Base-by-base conservation (phyloP, 2,888 invertebrate species). In the Leptinotarsa rubiginosa region DNA sequence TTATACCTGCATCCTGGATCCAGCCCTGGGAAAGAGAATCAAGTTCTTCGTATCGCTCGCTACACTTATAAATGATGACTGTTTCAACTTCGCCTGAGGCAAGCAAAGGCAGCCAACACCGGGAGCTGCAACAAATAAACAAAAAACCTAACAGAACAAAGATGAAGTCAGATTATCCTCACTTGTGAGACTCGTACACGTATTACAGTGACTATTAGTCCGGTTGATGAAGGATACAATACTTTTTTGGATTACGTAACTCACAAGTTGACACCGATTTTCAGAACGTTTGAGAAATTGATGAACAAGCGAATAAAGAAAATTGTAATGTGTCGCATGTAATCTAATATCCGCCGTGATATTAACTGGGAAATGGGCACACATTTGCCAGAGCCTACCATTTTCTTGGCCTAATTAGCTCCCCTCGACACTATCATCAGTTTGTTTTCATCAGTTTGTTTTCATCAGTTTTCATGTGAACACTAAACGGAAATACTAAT, bases 111-210 rank as follows among this genome's bases (percentile, higher is more conserved):
- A 85, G 83, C 82, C 81, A 87, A 87, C 87, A 87, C 87, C 87
- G 85, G 87, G 86, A 87, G 87, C 87, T 87, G 86, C 85, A 85
- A 84, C 85, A 84, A 86, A 87, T 86, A 86, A 87, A 87, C 85
- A 86, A 87, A 86, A 87, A 86, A 86, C 82, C 81, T 81, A 84
- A 84, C 84, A 83, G 84, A 86, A 86, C 86, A 85, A 85, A 86
- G 85, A 86, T 86, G 86, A 86, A 86, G 84, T 84, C 84, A 85
- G 86, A 86, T 86, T 87, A 87, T 86, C 85, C 85, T 85, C 84
- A 85, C 85, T 86, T 84, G 79, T 81, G 81, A 72, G 80, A 81
- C 79, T 75, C 75, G 77, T 78, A 79, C 80, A 80, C 79, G 79
- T 80, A 77, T 73, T 68, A 64, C 64, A 65, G 67, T 62, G 31